Conservation (phyloP, 2,113 vertebrate species). For the Thinocorus orbignyianus region DNA sequence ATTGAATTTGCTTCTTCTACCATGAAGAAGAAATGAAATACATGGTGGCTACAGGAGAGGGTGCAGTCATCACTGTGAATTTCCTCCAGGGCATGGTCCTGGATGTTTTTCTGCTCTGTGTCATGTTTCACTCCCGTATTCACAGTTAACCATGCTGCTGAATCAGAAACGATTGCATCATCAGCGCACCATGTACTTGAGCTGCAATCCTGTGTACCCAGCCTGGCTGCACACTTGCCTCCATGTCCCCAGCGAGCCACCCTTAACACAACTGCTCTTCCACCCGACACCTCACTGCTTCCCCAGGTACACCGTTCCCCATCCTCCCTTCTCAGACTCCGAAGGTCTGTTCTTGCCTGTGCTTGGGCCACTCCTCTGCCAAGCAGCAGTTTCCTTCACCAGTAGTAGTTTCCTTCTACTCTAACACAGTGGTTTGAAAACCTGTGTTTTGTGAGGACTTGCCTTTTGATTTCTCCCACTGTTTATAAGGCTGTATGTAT, state of each 20-base stretch:
- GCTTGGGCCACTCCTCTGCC: neutral
- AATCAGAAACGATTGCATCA: neutral
- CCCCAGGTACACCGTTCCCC: rapidly evolving
- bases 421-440: neutral
- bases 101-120: neutral
- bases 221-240: neutral
- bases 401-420: neutral
- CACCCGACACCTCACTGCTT: rapidly evolving
- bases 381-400: rapidly evolving
- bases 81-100: neutral
- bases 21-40: neutral
- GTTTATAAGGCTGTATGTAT: neutral
- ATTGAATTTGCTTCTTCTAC: neutral
- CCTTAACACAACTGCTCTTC: neutral
- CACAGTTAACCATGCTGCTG: neutral
- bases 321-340: rapidly evolving
- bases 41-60: neutral
- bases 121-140: neutral
- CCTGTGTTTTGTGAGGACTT: neutral
- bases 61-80: neutral
- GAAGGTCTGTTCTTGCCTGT: neutral
- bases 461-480: neutral
- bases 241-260: neutral
- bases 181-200: neutral
- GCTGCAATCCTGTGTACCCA: neutral